phyloP scores from a whole-genome alignment of 2,888 invertebrate genomes.

The Acrocyrtus sp. region DNA sequence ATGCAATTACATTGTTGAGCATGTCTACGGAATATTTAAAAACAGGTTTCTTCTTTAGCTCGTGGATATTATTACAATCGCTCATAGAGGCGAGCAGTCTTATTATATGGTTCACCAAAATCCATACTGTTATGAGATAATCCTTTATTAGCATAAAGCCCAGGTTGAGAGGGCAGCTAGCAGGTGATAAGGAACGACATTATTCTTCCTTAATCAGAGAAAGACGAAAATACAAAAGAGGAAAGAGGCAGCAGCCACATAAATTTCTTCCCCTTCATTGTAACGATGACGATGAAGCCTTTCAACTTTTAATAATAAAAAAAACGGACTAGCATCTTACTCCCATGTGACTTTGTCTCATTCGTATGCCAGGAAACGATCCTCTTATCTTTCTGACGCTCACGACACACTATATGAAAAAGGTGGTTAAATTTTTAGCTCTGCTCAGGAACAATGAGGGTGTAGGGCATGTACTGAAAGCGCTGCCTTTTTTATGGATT shows the following conservation, averaged over 20 bases:
- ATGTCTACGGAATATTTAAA: slow-evolving; percentile 21
- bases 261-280: not conserved
- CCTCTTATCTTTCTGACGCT: slow-evolving; percentile 9
- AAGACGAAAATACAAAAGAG: slow-evolving; percentile 14
- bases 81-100: not conserved
- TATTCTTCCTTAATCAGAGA: slow-evolving; percentile 44
- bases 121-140: not conserved
- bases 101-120: not conserved
- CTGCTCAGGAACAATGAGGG: no score
- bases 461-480: no score
- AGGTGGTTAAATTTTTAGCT: no score
- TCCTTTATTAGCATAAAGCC: slow-evolving; percentile 15
- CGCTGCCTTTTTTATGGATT: slow-evolving; percentile 16
- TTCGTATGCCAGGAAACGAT: slow-evolving; percentile 21
- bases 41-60: slow-evolving; percentile 49
- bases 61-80: slow-evolving; percentile 46
- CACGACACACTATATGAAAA: slow-evolving; percentile 19
- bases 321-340: no score
- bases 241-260: slow-evolving; percentile 6
- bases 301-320: not conserved
- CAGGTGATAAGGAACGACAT: slow-evolving; percentile 41
- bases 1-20: slow-evolving; percentile 46
- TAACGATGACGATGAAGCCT: slow-evolving; percentile 13
- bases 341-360: slow-evolving; percentile 11
- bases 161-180: slow-evolving; percentile 28